Evolutionary conservation across 2,797 vertebrate species (phyloP).

Genomic region (Lepus townsendii): DNA sequence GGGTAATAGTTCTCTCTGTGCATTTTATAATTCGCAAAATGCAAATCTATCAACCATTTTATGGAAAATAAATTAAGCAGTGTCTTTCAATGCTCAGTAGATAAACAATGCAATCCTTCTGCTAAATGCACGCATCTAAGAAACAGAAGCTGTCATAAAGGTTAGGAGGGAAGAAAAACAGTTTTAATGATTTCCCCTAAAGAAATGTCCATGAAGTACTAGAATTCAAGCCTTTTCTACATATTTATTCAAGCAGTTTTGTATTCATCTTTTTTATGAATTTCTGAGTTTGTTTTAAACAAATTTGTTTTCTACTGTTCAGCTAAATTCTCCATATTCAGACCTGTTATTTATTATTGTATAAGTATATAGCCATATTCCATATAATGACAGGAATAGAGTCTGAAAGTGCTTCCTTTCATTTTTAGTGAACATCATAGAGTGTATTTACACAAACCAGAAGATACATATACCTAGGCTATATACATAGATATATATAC

Average conservation of each 20-base stretch:
- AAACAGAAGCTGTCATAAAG: neutral
- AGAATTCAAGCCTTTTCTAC: neutral
- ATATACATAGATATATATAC: neutral
- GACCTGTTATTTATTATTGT: neutral
- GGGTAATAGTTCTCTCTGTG: neutral
- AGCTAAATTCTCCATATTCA: neutral
- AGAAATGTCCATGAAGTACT: neutral
- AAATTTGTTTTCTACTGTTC: neutral
- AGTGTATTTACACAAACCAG: neutral
- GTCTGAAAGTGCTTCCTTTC: neutral
- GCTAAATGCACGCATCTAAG: neutral
- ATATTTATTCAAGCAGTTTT: neutral
- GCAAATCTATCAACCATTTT: neutral
- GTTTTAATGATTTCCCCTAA: neutral
- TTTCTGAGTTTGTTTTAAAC: constrained; percentile 11
- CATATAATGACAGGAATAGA: neutral
- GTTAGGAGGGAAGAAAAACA: neutral
- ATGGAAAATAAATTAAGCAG: constrained; percentile 21
- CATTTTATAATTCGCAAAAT: constrained; percentile 47
- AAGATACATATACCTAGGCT: neutral
- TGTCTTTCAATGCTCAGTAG: neutral
- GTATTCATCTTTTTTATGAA: neutral
- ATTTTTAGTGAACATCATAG: neutral
- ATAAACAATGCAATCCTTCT: neutral
- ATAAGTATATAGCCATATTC: neutral